These are phyloP conservation scores for Leuciscus idus DNA, from an alignment of 2,113 vertebrate species.

Conservation along the genomic window DNA sequence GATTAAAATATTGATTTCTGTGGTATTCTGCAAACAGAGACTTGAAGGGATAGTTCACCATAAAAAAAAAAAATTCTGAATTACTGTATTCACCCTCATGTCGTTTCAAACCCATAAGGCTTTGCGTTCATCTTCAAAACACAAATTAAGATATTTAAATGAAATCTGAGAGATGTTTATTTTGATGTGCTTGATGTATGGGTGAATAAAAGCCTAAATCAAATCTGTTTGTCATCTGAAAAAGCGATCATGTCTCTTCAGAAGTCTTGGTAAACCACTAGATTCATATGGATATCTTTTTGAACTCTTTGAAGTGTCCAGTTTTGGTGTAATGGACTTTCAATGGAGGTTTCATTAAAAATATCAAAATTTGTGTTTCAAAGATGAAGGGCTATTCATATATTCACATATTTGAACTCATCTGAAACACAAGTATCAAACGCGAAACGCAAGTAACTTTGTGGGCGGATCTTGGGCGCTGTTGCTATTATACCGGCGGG, in stretches of 20 bases:
- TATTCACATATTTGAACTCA: too few relatives aligned
- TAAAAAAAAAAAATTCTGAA: too few relatives aligned
- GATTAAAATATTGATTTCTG: background rate
- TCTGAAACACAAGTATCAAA: too few relatives aligned
- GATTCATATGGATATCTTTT: background rate
- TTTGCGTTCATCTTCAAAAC: constrained; percentile 4
- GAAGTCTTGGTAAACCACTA: background rate
- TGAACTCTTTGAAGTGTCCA: background rate
- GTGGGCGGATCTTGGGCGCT: too few relatives aligned
- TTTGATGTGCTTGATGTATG: background rate
- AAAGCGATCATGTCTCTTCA: background rate
- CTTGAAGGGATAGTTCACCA: background rate
- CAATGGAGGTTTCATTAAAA: constrained; percentile 2
- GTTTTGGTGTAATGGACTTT: background rate
- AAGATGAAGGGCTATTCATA: background rate
- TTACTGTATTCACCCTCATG: background rate
- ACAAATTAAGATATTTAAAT: background rate
- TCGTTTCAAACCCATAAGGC: background rate
- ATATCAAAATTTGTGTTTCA: background rate
- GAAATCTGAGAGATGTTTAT: background rate
- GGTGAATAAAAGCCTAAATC: background rate
- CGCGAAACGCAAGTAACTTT: too few relatives aligned
- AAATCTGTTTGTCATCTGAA: background rate
- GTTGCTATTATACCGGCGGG: too few relatives aligned
- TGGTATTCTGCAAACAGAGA: background rate